Conservation (phyloP, 1,140 invertebrate genomes). For the Drosophila tristis region DNA sequence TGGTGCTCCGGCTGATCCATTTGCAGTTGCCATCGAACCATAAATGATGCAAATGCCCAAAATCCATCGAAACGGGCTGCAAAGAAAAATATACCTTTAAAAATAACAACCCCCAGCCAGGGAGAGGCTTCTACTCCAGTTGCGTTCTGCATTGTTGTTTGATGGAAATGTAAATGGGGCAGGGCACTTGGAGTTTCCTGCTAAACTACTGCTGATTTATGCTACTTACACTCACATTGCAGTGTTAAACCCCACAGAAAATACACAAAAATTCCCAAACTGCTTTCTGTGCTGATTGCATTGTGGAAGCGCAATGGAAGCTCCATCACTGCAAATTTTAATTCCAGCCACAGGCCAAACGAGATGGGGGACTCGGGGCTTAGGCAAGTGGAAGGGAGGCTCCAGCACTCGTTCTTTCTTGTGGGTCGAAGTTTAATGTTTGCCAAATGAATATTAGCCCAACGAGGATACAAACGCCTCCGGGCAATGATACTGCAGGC, state of each 20-base stretch:
- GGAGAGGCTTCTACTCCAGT: slow-evolving; percentile 11
- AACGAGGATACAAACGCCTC: no score
- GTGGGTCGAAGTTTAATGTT: no score
- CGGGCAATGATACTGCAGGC: no score
- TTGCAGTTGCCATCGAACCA: slow-evolving; percentile 40
- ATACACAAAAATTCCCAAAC: no score
- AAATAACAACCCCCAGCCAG: slow-evolving; percentile 33
- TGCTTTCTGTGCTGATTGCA: no score
- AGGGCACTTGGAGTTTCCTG: background rate
- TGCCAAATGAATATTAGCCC: no score
- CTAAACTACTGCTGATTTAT: background rate
- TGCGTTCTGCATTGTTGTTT: slow-evolving; percentile 20
- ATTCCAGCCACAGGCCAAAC: no score
- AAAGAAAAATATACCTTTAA: slow-evolving; percentile 15
- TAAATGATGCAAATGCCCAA: slow-evolving; percentile 49
- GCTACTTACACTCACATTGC: slow-evolving; percentile 1
- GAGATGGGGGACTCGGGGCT: no score
- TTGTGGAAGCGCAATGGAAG: background rate
- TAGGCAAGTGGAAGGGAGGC: no score
- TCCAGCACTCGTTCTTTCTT: no score
- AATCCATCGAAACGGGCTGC: slow-evolving; percentile 32
- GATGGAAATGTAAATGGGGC: background rate
- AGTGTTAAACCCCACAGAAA: background rate
- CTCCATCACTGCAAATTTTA: no score
- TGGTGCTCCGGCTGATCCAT: slow-evolving; percentile 37